A percentile compares a stretch with the other conserved stretches of the same genome.
Evolutionary conservation across 2,888 invertebrate genomes (phyloP).

Genomic region (Andrena marginata): DNA sequence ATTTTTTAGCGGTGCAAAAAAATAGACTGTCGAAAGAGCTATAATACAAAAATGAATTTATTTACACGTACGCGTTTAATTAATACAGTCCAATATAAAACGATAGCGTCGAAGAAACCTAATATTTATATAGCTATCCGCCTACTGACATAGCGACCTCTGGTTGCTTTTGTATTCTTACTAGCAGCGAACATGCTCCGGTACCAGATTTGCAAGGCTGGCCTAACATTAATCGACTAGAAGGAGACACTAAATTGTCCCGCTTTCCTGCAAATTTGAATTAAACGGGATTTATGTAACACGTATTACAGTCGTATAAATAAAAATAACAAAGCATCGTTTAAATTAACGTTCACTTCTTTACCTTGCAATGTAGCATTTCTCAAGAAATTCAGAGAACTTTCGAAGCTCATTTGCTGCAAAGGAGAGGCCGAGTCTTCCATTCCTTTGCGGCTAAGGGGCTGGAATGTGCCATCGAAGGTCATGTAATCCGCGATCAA

Average conservation of each 20-base stretch:
- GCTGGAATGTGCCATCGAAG: constrained; percentile 94
- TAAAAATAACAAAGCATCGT: background rate
- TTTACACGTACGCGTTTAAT: constrained; percentile 34
- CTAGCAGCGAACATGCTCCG: constrained; percentile 88
- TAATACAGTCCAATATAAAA: constrained; percentile 4
- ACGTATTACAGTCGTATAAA: background rate
- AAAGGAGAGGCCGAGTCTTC: constrained; percentile 95
- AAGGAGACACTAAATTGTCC: constrained; percentile 93
- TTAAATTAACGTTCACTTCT: constrained; percentile 16
- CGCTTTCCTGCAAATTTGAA: constrained; percentile 87
- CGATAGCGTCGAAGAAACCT: background rate
- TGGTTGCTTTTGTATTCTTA: constrained; percentile 65
- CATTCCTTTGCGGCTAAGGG: constrained; percentile 96
- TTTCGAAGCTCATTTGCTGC: constrained; percentile 99
- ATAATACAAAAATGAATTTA: constrained; percentile 31
- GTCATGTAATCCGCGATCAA: constrained; percentile 99
- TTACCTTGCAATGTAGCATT: constrained; percentile 90
- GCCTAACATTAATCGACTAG: constrained; percentile 94
- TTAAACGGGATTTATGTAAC: background rate
- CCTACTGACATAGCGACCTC: constrained; percentile 18
- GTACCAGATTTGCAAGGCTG: constrained; percentile 94
- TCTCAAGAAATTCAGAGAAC: constrained; percentile 94
- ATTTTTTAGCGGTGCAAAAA: background rate
- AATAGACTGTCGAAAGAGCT: background rate
- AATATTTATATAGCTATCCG: constrained; percentile 17